Evolutionary conservation across 1,140 invertebrate species (phyloP).

Genomic region (Eufriesea mexicana): DNA sequence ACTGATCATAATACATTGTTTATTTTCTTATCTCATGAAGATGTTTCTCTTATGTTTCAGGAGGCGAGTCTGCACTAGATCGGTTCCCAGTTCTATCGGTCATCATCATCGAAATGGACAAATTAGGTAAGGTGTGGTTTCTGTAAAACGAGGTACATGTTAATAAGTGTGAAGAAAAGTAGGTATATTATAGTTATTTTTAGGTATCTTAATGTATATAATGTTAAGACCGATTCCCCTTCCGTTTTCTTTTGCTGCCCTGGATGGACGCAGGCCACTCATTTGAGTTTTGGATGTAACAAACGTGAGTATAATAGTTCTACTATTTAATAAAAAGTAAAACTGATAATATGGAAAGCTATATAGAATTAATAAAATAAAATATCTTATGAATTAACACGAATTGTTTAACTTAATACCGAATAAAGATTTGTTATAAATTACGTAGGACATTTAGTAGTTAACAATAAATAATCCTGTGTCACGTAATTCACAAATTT

Average conservation of each 20-base stretch:
- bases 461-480: neutral
- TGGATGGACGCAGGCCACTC: slow-evolving; percentile 84
- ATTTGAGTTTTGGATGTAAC: slow-evolving; percentile 84
- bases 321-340: no score
- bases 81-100: slow-evolving; percentile 51
- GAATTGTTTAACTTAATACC: neutral
- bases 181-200: neutral
- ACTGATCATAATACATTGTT: neutral
- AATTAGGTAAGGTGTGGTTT: slow-evolving; percentile 72
- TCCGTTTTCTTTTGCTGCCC: slow-evolving; percentile 83
- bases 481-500: neutral
- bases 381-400: no score
- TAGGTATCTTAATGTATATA: slow-evolving; percentile 58
- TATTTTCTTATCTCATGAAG: fast-evolving
- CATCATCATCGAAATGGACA: slow-evolving; percentile 70
- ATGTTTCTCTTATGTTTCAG: slow-evolving; percentile 59
- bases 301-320: slow-evolving; percentile 83
- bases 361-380: no score
- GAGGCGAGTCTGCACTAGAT: slow-evolving; percentile 73
- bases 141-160: neutral
- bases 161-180: neutral
- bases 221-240: slow-evolving; percentile 74
- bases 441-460: neutral
- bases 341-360: no score
- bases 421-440: neutral